phyloP scores from a whole-genome alignment of 1,140 invertebrate genomes.

The Panagrolaimus sp. region DNA sequence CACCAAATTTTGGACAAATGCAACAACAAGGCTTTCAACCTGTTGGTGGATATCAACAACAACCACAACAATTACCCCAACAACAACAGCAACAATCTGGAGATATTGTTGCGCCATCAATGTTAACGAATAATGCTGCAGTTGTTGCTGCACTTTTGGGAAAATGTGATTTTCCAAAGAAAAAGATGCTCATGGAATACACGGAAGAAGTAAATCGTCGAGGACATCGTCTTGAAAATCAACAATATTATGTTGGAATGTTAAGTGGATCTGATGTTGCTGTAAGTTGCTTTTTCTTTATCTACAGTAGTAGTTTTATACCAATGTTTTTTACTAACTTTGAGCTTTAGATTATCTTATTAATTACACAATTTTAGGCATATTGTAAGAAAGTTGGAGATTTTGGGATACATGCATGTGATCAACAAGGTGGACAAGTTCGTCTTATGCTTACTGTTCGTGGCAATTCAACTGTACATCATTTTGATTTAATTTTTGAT shows the following conservation, averaged over 20 bases:
- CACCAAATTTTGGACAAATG: neutral
- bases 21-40: neutral
- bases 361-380: neutral
- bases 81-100: neutral
- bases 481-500: neutral
- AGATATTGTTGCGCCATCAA: neutral
- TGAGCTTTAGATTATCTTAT: neutral
- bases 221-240: neutral
- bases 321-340: no score
- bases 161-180: constrained; percentile 11
- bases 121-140: constrained; percentile 12
- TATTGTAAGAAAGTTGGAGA: constrained; percentile 8
- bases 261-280: neutral
- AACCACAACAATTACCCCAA: neutral
- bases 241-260: constrained; percentile 6
- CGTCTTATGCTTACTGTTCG: neutral
- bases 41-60: neutral
- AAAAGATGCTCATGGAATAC: constrained; percentile 10
- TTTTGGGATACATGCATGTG: neutral
- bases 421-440: neutral
- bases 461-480: neutral
- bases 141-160: constrained; percentile 7
- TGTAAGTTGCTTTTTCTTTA: constrained; percentile 9
- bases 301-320: no score
- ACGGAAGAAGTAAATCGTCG: neutral